These are phyloP conservation scores for Chaetorhynchus papuensis DNA, from an alignment of 2,113 vertebrate species.

Conservation along the genomic window DNA sequence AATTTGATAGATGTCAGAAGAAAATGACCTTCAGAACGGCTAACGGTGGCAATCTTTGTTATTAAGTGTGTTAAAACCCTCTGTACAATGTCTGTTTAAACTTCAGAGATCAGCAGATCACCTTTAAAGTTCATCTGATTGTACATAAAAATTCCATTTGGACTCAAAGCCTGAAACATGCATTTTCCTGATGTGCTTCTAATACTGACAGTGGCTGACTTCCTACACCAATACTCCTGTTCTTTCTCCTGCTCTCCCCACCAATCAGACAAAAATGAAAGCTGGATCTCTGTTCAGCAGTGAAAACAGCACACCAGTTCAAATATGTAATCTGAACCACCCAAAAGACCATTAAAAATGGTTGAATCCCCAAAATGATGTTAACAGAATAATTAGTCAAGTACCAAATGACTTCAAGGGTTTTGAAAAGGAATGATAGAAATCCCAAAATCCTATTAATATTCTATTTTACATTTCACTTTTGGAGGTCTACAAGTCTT, in stretches of 20 bases:
- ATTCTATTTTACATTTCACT: slow-evolving; percentile 23
- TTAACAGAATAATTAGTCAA: slow-evolving; percentile 56
- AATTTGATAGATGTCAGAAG: slow-evolving; percentile 64
- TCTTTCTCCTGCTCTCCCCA: not conserved
- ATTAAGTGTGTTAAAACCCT: not conserved
- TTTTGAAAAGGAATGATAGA: slow-evolving; percentile 37
- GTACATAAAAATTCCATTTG: not conserved
- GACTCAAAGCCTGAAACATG: not conserved
- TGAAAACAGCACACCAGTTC: not conserved
- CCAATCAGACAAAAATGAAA: not conserved
- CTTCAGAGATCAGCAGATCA: slow-evolving; percentile 20
- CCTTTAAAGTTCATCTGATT: slow-evolving; percentile 18
- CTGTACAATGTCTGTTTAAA: not conserved
- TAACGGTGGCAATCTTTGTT: slow-evolving; percentile 12
- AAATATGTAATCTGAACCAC: slow-evolving; percentile 13
- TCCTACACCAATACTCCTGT: not conserved
- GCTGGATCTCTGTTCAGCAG: not conserved
- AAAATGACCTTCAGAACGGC: slow-evolving; percentile 34
- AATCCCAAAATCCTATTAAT: slow-evolving; percentile 44
- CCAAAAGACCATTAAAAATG: slow-evolving; percentile 30
- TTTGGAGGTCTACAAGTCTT: slow-evolving; percentile 16
- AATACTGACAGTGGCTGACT: not conserved
- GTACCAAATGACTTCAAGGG: slow-evolving; percentile 40
- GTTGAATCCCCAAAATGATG: slow-evolving; percentile 18
- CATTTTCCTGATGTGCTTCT: not conserved